phyloP scores from a whole-genome alignment of 2,888 invertebrate genomes.

The Zhengitettix transpicula region DNA sequence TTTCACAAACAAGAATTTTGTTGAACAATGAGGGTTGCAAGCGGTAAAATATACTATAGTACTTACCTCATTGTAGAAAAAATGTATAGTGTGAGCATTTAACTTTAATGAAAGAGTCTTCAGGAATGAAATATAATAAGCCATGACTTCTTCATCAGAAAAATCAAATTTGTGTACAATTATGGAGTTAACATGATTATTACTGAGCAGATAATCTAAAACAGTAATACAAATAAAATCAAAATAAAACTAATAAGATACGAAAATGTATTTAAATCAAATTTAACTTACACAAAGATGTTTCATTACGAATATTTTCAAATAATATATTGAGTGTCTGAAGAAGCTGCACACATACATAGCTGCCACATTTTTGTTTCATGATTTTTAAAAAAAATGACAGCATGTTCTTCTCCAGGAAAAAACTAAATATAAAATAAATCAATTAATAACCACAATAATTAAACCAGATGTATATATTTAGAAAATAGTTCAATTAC shows the following conservation, averaged over 20 bases:
- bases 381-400: slow-evolving; percentile 94
- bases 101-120: slow-evolving; percentile 95
- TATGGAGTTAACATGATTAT: slow-evolving; percentile 99
- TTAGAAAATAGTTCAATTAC: slow-evolving; percentile 35
- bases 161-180: slow-evolving; percentile 99
- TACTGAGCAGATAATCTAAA: slow-evolving; percentile 94
- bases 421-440: slow-evolving; percentile 57
- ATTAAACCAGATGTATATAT: not conserved
- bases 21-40: too few species aligned
- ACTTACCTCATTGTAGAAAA: slow-evolving; percentile 95
- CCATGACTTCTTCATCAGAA: slow-evolving; percentile 99
- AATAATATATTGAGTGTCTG: slow-evolving; percentile 98
- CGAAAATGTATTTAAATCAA: not conserved
- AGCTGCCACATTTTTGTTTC: slow-evolving; percentile 93
- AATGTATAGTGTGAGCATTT: slow-evolving; percentile 96
- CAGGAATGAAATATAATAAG: slow-evolving; percentile 97
- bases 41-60: slow-evolving; percentile 13
- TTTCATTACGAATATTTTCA: slow-evolving; percentile 98
- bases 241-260: too few species aligned
- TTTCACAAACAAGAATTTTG: too few species aligned
- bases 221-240: slow-evolving; percentile 17
- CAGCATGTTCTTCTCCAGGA: slow-evolving; percentile 97
- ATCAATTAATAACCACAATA: slow-evolving; percentile 1
- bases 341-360: slow-evolving; percentile 91
- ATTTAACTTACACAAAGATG: slow-evolving; percentile 80